Percentiles rank a stretch among this genome's conserved stretches.
phyloP scores from a whole-genome alignment of 2,797 vertebrate species.

The Lerista edwardsae region DNA sequence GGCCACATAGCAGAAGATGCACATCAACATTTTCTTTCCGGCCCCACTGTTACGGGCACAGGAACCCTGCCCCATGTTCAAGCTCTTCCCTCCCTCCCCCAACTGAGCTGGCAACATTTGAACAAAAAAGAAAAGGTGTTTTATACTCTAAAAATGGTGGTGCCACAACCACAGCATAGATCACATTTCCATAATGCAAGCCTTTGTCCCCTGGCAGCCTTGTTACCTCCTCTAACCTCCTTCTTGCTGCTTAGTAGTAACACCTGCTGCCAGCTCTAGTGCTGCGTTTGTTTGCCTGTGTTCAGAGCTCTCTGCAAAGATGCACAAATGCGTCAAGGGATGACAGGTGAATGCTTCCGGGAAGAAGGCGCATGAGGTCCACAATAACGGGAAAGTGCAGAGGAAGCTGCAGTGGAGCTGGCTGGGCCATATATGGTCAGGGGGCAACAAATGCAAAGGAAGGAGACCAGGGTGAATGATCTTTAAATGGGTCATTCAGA shows the following conservation, averaged over 20 bases:
- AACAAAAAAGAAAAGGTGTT: neutral
- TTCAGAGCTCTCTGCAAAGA: neutral
- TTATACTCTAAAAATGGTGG: neutral
- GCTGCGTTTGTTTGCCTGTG: constrained; percentile 4
- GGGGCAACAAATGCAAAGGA: neutral
- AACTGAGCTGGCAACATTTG: no score
- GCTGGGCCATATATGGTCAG: neutral
- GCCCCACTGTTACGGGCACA: neutral
- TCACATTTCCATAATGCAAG: constrained; percentile 8
- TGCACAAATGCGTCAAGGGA: constrained; percentile 7
- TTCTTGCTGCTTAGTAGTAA: constrained; percentile 1
- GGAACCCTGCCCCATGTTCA: neutral
- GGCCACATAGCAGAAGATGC: neutral
- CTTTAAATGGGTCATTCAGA: neutral
- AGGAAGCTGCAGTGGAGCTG: neutral
- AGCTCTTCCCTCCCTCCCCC: neutral
- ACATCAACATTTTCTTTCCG: neutral
- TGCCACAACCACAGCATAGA: neutral
- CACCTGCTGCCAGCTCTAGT: constrained; percentile 16
- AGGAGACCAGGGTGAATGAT: neutral
- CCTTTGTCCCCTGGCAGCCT: constrained; percentile 6
- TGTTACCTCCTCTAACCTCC: neutral
- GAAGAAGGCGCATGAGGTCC: neutral
- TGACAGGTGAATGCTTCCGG: constrained; percentile 10
- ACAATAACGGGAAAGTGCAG: neutral